Base-by-base conservation (phyloP, 2,888 invertebrate genomes). In the Unio pictorum region DNA sequence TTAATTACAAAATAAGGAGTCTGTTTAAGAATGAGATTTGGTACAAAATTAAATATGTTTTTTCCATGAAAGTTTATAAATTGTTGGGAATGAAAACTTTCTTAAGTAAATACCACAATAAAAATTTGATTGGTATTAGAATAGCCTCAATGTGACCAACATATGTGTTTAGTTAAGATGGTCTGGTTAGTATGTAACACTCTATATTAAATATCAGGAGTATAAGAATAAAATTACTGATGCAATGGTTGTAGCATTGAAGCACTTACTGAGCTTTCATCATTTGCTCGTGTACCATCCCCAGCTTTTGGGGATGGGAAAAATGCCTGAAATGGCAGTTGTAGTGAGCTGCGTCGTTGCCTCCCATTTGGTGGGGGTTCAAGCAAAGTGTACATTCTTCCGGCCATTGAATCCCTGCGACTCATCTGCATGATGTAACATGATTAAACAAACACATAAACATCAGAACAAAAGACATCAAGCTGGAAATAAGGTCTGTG, bases 301-400 rank as follows among this genome's bases (percentile, higher is more conserved):
- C 74, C 78, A 20, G 68, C 64, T 70, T 79, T 80, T 60, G 74
- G 76, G 72, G 79, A 71, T 54, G 79, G 75, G 64, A 81, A 81
- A 70, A 81, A 80, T 56, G 73, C 73, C 67, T 75, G 72, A 65
- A 82, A 82, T 54, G 85, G 85, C 55, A 85, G 80, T 69, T 84
- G 84, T 55, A 86, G 80, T 57, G 85, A 86, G 71, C 83, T 84
- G 30, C 85, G 71, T 26, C 85, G 75, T 66, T 84, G 85, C 71
- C 83, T 83, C 45, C 45, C 45, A 70, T 74, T 75, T 34, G 82
- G 75, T 4, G 84, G 84, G 18, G 79, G 79, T 64, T 83, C 81
- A 58, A 84, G 73, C 65, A 82, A 77, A 28, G 80, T 71, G 59
- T 83, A 79, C 26, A 82, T 79, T 30, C 81, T 73, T 64, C 81